Evolutionary conservation across 1,140 invertebrate genomes (phyloP).

Genomic region (Drosophila murphyi): DNA sequence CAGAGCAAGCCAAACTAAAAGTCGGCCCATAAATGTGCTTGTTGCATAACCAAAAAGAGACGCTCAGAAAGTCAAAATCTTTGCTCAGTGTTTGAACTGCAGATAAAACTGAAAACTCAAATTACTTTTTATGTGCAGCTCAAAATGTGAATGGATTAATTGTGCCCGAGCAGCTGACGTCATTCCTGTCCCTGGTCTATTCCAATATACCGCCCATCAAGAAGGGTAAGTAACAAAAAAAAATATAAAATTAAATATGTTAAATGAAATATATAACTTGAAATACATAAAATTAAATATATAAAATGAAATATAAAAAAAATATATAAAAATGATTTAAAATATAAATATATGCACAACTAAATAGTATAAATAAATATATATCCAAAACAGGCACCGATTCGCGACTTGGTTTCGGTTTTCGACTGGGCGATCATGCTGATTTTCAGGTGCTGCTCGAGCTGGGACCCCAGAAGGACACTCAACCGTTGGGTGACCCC

Average conservation of each 20-base stretch:
- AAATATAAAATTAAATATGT: neutral
- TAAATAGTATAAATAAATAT: neutral
- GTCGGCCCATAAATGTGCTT: constrained; percentile 13
- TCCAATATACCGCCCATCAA: constrained; percentile 93
- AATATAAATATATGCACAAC: neutral
- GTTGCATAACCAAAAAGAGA: constrained; percentile 10
- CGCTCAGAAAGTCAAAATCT: neutral
- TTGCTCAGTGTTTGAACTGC: neutral
- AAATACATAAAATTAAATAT: neutral
- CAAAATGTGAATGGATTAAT: constrained; percentile 85
- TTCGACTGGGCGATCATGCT: constrained; percentile 91
- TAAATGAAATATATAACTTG: too few relatives aligned
- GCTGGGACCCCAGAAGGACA: constrained; percentile 90
- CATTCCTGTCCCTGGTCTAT: constrained; percentile 90
- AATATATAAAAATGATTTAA: constrained; percentile 67
- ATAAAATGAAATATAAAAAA: neutral
- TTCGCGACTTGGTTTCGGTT: constrained; percentile 91
- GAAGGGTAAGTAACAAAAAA: constrained; percentile 87
- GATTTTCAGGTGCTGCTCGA: constrained; percentile 92
- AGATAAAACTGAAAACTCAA: constrained; percentile 1
- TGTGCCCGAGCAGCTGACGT: constrained; percentile 91
- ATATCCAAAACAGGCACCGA: constrained; percentile 88
- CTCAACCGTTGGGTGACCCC: constrained; percentile 86
- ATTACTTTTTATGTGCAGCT: constrained; percentile 39
- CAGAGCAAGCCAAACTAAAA: constrained; percentile 20